These are phyloP conservation scores for Acronicta aceris DNA, from an alignment of 2,888 invertebrate genomes.

Conservation along the genomic window DNA sequence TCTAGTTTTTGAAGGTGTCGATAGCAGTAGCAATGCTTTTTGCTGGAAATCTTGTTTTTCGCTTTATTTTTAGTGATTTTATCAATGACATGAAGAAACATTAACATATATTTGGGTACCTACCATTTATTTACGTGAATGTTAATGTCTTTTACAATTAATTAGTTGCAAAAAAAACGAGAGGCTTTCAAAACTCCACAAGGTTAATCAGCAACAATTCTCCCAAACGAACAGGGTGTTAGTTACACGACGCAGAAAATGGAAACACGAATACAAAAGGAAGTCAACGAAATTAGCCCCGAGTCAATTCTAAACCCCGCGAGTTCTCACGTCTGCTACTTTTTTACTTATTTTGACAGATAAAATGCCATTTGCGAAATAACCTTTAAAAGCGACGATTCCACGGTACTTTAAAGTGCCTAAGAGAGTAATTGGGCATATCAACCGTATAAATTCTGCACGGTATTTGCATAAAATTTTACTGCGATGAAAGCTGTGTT, in stretches of 20 bases:
- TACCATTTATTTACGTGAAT: no score
- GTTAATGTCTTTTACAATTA: no score
- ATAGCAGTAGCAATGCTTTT: no score
- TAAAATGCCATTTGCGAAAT: slow-evolving; percentile 57
- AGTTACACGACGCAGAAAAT: slow-evolving; percentile 43
- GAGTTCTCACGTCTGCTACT: slow-evolving; percentile 63
- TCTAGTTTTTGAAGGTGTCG: no score
- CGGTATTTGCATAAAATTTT: slow-evolving; percentile 74
- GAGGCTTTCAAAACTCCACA: slow-evolving; percentile 25
- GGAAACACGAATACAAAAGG: slow-evolving; percentile 56
- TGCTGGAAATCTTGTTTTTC: no score
- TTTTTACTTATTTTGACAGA: slow-evolving; percentile 56
- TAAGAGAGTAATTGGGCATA: slow-evolving; percentile 72
- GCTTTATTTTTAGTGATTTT: no score
- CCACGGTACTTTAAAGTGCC: slow-evolving; percentile 64
- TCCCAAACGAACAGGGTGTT: slow-evolving; percentile 37
- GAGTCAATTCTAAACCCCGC: slow-evolving; percentile 56
- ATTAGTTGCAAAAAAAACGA: neutral
- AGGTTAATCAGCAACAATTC: slow-evolving; percentile 46
- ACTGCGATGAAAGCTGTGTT: slow-evolving; percentile 62
- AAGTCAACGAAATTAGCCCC: slow-evolving; percentile 63
- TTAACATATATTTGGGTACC: no score
- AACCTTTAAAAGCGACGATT: slow-evolving; percentile 65
- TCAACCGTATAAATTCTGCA: slow-evolving; percentile 70
- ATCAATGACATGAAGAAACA: no score